Percentiles rank a stretch among this genome's conserved stretches.
Evolutionary conservation across 1,140 invertebrate species (phyloP).

Genomic region (Formica exsecta): DNA sequence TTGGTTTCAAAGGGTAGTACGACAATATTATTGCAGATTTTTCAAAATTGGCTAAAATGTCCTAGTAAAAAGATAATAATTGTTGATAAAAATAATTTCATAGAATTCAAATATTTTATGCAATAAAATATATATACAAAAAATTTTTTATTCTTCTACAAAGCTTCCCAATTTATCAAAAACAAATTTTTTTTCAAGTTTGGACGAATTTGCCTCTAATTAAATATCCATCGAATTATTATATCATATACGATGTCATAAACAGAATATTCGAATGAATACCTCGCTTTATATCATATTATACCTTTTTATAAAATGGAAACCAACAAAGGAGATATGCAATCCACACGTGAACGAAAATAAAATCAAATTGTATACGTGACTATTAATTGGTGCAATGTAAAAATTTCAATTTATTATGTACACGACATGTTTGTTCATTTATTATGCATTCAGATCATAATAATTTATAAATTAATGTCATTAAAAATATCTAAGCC

Average conservation of each 20-base stretch:
- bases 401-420: slow-evolving; percentile 34
- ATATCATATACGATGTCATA: not conserved
- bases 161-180: slow-evolving; percentile 6
- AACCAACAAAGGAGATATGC: slow-evolving; percentile 23
- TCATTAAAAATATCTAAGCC: not conserved
- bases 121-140: not conserved
- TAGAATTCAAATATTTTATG: not conserved
- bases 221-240: slow-evolving; percentile 19
- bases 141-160: not conserved
- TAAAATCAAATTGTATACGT: slow-evolving; percentile 15
- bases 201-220: not conserved
- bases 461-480: slow-evolving; percentile 17
- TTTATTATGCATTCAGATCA: slow-evolving; percentile 5
- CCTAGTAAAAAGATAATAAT: slow-evolving; percentile 40
- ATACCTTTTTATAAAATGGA: slow-evolving; percentile 9
- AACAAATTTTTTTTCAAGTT: not conserved
- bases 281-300: slow-evolving; percentile 7
- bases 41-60: slow-evolving; percentile 79
- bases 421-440: not conserved
- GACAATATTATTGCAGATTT: slow-evolving; percentile 77
- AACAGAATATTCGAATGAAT: slow-evolving; percentile 31
- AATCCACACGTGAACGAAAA: slow-evolving; percentile 36
- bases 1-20: slow-evolving; percentile 11
- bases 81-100: slow-evolving; percentile 22
- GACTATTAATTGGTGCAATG: slow-evolving; percentile 21